These are phyloP conservation scores for Dicycla oo DNA, from an alignment of 2,888 invertebrate genomes.

Conservation along the genomic window DNA sequence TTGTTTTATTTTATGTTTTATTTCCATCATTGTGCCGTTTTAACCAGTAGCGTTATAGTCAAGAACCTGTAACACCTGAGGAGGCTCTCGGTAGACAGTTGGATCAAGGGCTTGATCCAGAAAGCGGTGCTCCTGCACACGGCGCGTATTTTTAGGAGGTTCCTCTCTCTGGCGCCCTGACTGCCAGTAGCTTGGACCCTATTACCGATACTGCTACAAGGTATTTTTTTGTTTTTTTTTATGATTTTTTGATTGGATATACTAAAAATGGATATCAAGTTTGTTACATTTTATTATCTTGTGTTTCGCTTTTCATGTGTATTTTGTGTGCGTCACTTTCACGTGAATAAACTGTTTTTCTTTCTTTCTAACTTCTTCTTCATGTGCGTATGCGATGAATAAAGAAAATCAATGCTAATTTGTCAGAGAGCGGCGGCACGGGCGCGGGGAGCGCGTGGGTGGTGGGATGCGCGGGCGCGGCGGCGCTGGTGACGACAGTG, in stretches of 20 bases:
- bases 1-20: constrained; percentile 37
- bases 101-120: constrained; percentile 2
- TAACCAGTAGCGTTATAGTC: neutral
- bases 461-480: constrained; percentile 93
- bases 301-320: no score
- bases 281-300: no score
- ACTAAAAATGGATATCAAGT: no score
- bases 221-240: neutral
- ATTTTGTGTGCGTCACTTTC: no score
- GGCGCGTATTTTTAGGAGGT: neutral
- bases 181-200: neutral
- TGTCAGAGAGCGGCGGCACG: constrained; percentile 82
- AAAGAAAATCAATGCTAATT: neutral
- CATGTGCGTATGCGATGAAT: neutral
- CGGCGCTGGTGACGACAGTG: constrained; percentile 92
- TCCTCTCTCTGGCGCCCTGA: neutral
- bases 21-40: neutral
- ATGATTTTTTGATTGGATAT: neutral
- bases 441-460: constrained; percentile 95
- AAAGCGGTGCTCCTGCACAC: neutral
- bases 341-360: no score
- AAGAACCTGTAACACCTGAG: neutral
- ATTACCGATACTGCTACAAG: neutral
- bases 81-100: neutral
- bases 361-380: no score